These are phyloP conservation scores for Gymnodraco acuticeps DNA, from an alignment of 2,797 vertebrate genomes.

Conservation along the genomic window DNA sequence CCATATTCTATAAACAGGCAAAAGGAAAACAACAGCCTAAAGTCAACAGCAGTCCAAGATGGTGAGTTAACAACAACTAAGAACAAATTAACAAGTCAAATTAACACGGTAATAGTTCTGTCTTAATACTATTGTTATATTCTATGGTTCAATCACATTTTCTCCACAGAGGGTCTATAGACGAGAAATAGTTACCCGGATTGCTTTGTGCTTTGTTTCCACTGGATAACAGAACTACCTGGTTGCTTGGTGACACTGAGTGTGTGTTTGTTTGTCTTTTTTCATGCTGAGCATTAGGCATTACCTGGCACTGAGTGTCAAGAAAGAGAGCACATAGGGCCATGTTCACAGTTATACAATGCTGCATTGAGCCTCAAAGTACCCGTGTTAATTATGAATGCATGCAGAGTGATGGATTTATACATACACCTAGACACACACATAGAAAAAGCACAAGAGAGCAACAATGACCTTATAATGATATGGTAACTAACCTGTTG, in stretches of 20 bases:
- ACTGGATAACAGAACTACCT: constrained; percentile 39
- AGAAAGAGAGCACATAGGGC: constrained; percentile 33
- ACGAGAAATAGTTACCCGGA: constrained; percentile 26
- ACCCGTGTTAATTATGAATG: neutral
- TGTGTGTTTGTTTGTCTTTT: constrained; percentile 55
- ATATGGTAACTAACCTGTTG: neutral
- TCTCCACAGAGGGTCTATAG: constrained; percentile 8
- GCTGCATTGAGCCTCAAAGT: constrained; percentile 22
- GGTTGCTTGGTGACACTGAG: constrained; percentile 71
- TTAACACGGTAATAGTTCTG: no score
- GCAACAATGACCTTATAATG: neutral
- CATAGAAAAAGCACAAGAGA: neutral
- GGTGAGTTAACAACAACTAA: no score
- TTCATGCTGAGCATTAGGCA: constrained; percentile 62
- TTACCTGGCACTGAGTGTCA: constrained; percentile 52
- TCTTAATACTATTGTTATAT: no score
- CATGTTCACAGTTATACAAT: constrained; percentile 27
- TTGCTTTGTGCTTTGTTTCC: constrained; percentile 48
- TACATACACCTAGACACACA: constrained; percentile 21
- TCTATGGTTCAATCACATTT: no score
- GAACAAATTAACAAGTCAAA: no score
- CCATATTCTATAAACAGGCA: no score
- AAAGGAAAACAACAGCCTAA: no score
- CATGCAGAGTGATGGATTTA: constrained; percentile 21
- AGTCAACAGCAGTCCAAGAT: no score